Evolutionary conservation across 2,797 vertebrate genomes (phyloP).

Genomic region (Acomys russatus): DNA sequence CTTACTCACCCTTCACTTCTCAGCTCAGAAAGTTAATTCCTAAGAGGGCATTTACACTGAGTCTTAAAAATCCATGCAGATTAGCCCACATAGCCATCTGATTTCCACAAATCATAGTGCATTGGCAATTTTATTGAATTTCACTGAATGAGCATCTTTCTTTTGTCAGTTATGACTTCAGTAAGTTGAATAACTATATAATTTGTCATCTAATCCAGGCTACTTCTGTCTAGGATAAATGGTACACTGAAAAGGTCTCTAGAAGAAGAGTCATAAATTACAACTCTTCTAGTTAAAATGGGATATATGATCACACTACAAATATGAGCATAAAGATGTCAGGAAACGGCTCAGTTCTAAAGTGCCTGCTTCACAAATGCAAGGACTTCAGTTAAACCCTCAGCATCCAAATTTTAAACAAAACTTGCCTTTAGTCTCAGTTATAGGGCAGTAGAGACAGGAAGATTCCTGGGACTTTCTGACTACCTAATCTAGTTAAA

Average conservation of each 20-base stretch:
- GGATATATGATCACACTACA: background rate
- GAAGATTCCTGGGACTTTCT: background rate
- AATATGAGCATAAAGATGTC: background rate
- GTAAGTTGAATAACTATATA: background rate
- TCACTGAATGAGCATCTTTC: slow-evolving; percentile 45
- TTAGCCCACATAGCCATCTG: background rate
- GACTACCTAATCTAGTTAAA: background rate
- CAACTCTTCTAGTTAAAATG: background rate
- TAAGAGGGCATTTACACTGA: background rate
- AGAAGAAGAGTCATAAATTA: slow-evolving; percentile 27
- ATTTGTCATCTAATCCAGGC: slow-evolving; percentile 24
- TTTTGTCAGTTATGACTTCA: slow-evolving; percentile 45
- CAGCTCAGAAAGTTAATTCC: background rate
- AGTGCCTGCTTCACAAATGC: background rate
- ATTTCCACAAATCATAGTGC: background rate
- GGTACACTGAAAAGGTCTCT: background rate
- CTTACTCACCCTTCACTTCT: background rate
- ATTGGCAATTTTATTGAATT: background rate
- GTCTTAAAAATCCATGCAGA: background rate
- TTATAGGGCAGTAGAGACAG: background rate
- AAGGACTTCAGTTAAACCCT: background rate
- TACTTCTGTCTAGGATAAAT: slow-evolving; percentile 23
- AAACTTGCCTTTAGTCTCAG: background rate
- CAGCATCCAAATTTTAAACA: background rate
- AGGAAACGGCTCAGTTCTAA: background rate